Evolutionary conservation across 1,140 invertebrate species (phyloP), one percentile per base, ranked within the genome.

Genomic region (Phocides pigmalion): DNA sequence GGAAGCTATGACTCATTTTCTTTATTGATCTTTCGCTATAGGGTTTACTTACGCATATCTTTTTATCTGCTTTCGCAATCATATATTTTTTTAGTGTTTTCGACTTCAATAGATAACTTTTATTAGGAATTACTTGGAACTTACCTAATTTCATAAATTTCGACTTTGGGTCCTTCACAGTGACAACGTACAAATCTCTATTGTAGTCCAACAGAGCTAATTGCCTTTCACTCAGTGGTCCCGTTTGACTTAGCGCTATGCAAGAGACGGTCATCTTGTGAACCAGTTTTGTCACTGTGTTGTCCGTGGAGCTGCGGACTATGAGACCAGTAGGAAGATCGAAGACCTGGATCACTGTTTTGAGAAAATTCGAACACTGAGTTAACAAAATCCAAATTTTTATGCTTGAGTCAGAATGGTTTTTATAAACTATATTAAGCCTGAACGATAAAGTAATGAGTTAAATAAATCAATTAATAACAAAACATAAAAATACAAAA

Each of bases 241-340:
- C 96, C 72, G 95, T 94, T 89, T 98, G 95, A 86, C 97, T 97
- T 19, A 98, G 82, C 3, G 95, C 94, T 32, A 98, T 89, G 74
- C 95, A 94, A 14, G 94, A 92, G 1, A 97, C 93, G 8, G 95
- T 94, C 73, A 93, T 91, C 15, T 95, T 94, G 74, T 94, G 94
- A 73, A 93, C 86, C 56, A 92, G 93, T 92, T 83, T 93, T 71
- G 83, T 92, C 86, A 92, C 91, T 14, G 94, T 94, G 84, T 97
- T 96, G 41, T 92, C 90, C 0, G 83, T 70, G 20, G 89, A 89
- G 56, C 74, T 94, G 90, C 72, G 95, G 81, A 67, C 94, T 87
- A 91, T 96, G 94, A 74, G 94, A 94, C 85, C 94, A 93, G 68
- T 94, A 79, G 91, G 91, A 8, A 97, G 91, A 82, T 99, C 97